phyloP scores from a whole-genome alignment of 2,888 invertebrate genomes.

The Dryadula phaetusa region DNA sequence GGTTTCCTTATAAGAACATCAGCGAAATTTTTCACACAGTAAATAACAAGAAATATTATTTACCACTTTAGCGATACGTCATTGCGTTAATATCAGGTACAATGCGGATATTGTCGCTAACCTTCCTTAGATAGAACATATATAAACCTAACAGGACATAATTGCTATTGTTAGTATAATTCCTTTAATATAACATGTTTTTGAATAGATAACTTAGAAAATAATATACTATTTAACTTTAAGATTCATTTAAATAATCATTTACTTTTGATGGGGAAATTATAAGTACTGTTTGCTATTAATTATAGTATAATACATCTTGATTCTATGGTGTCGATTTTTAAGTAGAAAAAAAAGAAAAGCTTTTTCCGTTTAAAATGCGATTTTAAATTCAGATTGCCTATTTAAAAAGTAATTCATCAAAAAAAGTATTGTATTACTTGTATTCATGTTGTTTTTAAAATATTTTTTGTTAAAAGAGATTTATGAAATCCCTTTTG shows the following conservation, averaged over 20 bases:
- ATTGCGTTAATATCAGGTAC: constrained; percentile 29
- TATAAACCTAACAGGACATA: constrained; percentile 25
- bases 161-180: constrained; percentile 14
- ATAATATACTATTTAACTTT: background rate
- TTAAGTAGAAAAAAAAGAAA: no score
- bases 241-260: background rate
- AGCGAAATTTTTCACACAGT: constrained; percentile 2
- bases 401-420: no score
- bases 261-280: background rate
- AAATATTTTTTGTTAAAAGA: no score
- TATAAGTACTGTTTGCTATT: no score
- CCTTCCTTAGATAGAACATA: constrained; percentile 35
- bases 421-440: no score
- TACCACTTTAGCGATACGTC: constrained; percentile 14
- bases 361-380: no score
- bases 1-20: no score
- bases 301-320: no score
- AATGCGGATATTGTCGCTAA: constrained; percentile 34
- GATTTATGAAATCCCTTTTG: no score
- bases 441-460: no score
- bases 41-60: constrained; percentile 24
- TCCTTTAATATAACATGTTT: constrained; percentile 20
- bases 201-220: constrained; percentile 6
- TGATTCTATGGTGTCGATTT: no score
- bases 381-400: no score